phyloP scores from a whole-genome alignment of 2,888 invertebrate species.

The Mesoligia furuncula region DNA sequence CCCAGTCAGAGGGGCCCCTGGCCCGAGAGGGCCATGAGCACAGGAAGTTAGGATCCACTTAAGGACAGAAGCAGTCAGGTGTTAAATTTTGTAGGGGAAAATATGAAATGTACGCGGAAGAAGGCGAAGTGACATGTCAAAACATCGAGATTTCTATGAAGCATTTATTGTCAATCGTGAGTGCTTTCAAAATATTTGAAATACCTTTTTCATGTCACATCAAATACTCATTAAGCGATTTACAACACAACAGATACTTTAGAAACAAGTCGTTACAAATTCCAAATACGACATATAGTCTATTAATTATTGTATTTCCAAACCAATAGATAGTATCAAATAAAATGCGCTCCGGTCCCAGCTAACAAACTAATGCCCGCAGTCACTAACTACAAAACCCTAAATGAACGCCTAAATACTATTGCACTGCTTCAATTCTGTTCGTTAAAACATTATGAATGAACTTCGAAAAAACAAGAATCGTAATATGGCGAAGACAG shows the following conservation, averaged over 20 bases:
- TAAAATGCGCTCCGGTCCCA: neutral
- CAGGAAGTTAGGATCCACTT: too few relatives aligned
- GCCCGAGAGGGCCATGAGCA: too few relatives aligned
- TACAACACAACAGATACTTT: neutral
- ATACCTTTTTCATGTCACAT: slow-evolving; percentile 1
- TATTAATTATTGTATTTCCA: slow-evolving; percentile 13
- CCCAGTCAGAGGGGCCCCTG: too few relatives aligned
- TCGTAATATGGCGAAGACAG: too few relatives aligned
- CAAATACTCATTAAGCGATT: neutral
- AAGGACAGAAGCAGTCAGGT: too few relatives aligned
- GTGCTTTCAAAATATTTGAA: slow-evolving; percentile 13
- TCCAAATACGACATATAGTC: neutral
- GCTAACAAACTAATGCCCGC: neutral
- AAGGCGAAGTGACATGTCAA: too few relatives aligned
- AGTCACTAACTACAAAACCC: neutral
- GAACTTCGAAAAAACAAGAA: too few relatives aligned
- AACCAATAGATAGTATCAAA: neutral
- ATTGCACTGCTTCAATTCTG: neutral
- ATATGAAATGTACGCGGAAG: too few relatives aligned
- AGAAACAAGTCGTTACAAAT: neutral
- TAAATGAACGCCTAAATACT: neutral
- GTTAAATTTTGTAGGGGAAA: too few relatives aligned
- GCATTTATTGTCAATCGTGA: neutral
- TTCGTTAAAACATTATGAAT: too few relatives aligned
- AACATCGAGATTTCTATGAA: too few relatives aligned